Percentiles rank a stretch among this genome's conserved stretches.
These are phyloP conservation scores for Epirrhoe tristata DNA, from an alignment of 2,888 invertebrate species.

Conservation along the genomic window DNA sequence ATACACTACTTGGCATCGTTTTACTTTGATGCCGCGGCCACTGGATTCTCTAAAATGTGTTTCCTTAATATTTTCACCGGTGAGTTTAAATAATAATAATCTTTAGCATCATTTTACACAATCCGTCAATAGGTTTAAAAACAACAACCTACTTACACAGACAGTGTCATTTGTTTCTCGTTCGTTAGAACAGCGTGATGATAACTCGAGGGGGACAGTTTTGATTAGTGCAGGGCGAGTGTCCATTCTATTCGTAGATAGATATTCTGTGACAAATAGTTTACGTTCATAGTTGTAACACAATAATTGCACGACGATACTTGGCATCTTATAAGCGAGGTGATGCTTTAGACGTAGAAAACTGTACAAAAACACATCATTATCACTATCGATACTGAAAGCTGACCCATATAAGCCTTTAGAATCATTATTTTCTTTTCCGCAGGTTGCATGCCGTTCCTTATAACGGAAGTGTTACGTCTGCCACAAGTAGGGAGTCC, in stretches of 20 bases:
- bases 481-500: slow-evolving; percentile 87
- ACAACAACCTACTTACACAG: no score
- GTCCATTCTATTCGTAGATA: no score
- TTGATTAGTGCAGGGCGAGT: no score
- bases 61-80: slow-evolving; percentile 89
- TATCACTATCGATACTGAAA: background rate
- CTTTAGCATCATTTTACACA: background rate
- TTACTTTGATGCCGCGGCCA: slow-evolving; percentile 89
- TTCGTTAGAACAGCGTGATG: no score
- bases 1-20: slow-evolving; percentile 90
- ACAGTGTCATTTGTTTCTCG: no score
- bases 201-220: no score
- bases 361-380: background rate
- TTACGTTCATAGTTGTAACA: no score
- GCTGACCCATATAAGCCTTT: slow-evolving; percentile 10
- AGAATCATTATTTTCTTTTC: slow-evolving; percentile 42
- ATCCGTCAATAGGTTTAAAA: no score
- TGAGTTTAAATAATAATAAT: slow-evolving; percentile 29
- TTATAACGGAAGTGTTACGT: slow-evolving; percentile 89
- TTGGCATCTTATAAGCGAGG: no score
- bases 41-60: slow-evolving; percentile 91
- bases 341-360: background rate
- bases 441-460: slow-evolving; percentile 89
- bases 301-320: no score
- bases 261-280: no score